Percentiles rank a stretch among this genome's conserved stretches.
Evolutionary conservation across 2,888 invertebrate species (phyloP).

Genomic region (Erebia aethiops): DNA sequence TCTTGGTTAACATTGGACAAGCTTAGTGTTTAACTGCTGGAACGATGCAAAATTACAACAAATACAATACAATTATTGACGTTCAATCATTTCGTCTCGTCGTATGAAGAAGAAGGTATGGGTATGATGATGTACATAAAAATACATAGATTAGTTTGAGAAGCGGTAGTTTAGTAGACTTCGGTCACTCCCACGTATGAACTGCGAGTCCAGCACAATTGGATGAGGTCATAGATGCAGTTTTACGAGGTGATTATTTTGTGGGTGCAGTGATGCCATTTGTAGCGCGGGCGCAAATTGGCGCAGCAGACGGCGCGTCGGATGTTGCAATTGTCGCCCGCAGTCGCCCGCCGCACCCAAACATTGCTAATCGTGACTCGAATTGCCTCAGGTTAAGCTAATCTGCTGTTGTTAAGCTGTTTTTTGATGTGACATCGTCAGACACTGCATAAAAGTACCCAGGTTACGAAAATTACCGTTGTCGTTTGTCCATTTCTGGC

Average conservation of each 20-base stretch:
- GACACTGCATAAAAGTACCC: not conserved
- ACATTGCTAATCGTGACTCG: constrained; percentile 35
- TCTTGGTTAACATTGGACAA: too few relatives aligned
- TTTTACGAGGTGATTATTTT: constrained; percentile 49
- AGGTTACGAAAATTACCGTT: not conserved
- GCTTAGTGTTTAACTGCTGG: too few relatives aligned
- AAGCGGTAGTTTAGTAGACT: constrained; percentile 39
- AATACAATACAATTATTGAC: too few relatives aligned
- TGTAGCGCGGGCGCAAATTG: constrained; percentile 62
- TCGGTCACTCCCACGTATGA: constrained; percentile 56
- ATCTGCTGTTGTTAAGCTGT: constrained; percentile 14
- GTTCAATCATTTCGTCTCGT: too few relatives aligned
- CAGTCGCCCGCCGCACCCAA: constrained; percentile 48
- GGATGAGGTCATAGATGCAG: constrained; percentile 72
- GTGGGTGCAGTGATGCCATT: constrained; percentile 48
- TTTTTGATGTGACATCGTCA: not conserved
- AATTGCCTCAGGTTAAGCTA: constrained; percentile 24
- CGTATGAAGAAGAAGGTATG: not conserved
- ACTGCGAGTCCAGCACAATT: constrained; percentile 38
- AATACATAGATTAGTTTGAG: not conserved
- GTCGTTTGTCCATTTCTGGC: too few relatives aligned
- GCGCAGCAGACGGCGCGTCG: constrained; percentile 72
- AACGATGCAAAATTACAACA: too few relatives aligned
- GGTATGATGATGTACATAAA: not conserved
- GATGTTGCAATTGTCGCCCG: constrained; percentile 67